A percentile compares a stretch with the other conserved stretches of the same genome.
Evolutionary conservation across 1,140 invertebrate species (phyloP).

Genomic region (Cataglyphis hispanica): DNA sequence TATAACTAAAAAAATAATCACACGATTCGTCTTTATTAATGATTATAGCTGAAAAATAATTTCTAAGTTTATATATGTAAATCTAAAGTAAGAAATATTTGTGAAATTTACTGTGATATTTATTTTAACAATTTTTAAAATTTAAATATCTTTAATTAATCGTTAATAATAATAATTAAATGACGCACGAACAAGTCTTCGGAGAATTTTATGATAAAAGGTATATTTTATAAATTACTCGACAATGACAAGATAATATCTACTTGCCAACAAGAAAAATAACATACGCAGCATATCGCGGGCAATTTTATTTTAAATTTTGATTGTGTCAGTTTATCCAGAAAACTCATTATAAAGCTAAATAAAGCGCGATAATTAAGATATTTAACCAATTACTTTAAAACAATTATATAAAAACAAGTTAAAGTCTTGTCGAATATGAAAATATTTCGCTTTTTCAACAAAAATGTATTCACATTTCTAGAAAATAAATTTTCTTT

Average conservation of each 20-base stretch:
- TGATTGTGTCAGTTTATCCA: background rate
- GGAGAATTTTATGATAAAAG: background rate
- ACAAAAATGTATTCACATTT: slow-evolving; percentile 1
- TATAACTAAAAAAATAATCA: background rate
- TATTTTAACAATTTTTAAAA: background rate
- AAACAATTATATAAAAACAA: background rate
- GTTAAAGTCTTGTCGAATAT: background rate
- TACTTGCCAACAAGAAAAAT: slow-evolving; percentile 1
- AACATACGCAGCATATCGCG: background rate
- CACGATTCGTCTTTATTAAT: background rate
- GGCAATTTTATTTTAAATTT: slow-evolving; percentile 22
- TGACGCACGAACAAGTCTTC: background rate
- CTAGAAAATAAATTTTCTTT: background rate
- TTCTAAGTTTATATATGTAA: background rate
- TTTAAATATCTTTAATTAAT: background rate
- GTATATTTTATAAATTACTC: background rate
- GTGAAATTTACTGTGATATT: background rate
- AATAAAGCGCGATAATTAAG: background rate
- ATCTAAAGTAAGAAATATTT: background rate
- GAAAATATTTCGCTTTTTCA: no score
- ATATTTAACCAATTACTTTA: background rate
- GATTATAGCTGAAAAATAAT: background rate
- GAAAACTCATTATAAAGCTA: background rate
- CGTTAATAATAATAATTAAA: slow-evolving; percentile 30
- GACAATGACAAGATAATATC: background rate